Evolutionary conservation across 2,113 vertebrate species (phyloP).

Genomic region (Periophthalmus modestus): DNA sequence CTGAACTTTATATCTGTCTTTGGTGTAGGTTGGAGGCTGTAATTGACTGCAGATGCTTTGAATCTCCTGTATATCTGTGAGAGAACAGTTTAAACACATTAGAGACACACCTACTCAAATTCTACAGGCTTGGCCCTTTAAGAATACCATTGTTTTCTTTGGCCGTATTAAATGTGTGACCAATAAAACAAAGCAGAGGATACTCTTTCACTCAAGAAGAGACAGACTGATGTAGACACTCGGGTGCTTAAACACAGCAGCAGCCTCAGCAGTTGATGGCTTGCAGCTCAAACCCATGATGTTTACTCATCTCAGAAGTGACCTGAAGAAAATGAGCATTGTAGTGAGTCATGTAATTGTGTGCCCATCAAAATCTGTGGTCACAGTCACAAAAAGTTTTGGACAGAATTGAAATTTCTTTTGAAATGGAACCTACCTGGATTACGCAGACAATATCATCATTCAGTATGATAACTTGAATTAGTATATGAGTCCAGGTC

Average conservation of each 20-base stretch:
- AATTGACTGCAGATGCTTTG: conserved; percentile 41
- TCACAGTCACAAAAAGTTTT: no score
- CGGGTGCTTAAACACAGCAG: neutral
- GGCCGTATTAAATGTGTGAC: neutral
- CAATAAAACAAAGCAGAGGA: neutral
- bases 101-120: conserved; percentile 27
- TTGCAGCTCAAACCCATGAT: no score
- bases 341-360: no score
- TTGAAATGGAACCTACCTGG: no score
- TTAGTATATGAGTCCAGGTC: neutral
- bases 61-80: conserved; percentile 1
- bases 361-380: no score
- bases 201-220: neutral
- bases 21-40: neutral
- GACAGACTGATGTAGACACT: neutral
- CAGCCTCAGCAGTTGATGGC: neutral
- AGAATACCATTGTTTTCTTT: neutral
- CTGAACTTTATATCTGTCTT: neutral
- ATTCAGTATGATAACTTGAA: neutral
- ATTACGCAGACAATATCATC: neutral
- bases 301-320: no score
- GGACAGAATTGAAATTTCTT: no score
- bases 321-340: no score
- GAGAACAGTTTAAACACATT: neutral
- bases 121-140: conserved; percentile 12